Evolutionary conservation across 1,140 invertebrate species (phyloP).

Genomic region (Notospermus geniculatus): DNA sequence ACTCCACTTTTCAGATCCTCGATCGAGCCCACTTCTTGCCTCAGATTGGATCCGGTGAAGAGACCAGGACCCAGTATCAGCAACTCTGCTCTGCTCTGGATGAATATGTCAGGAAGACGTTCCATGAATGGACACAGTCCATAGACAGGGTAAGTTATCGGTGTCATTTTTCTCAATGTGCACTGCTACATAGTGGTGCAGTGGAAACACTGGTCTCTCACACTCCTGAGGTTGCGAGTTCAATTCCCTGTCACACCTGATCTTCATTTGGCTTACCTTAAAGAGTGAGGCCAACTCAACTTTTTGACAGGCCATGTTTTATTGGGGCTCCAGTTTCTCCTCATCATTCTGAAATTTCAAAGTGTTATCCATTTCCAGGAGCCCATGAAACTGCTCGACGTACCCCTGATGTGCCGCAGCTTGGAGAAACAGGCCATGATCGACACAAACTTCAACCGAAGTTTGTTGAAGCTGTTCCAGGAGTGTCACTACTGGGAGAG

Average conservation of each 20-base stretch:
- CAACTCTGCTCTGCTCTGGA: slow-evolving; percentile 66
- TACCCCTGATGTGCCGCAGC: slow-evolving; percentile 69
- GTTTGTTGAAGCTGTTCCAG: slow-evolving; percentile 63
- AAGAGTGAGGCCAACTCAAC: too few species aligned
- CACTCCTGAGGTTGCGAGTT: too few species aligned
- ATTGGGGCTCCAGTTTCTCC: too few species aligned
- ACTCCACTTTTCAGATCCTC: slow-evolving; percentile 62
- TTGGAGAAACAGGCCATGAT: slow-evolving; percentile 65
- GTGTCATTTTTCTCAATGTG: too few species aligned
- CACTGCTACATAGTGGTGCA: too few species aligned
- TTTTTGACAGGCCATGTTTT: too few species aligned
- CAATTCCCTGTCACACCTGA: too few species aligned
- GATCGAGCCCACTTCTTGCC: slow-evolving; percentile 71
- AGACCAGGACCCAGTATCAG: slow-evolving; percentile 67
- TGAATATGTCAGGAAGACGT: slow-evolving; percentile 63
- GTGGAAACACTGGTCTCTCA: too few species aligned
- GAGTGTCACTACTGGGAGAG: slow-evolving; percentile 71
- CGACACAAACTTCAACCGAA: slow-evolving; percentile 76
- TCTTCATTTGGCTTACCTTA: too few species aligned
- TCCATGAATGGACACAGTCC: slow-evolving; percentile 65
- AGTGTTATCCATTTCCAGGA: too few species aligned
- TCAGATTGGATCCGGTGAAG: slow-evolving; percentile 67
- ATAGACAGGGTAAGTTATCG: slow-evolving; percentile 55
- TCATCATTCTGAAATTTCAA: too few species aligned
- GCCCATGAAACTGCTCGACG: slow-evolving; percentile 65